Evolutionary conservation across 2,113 vertebrate genomes (phyloP), one percentile per base, ranked within the genome.

Genomic region (Larimichthys crocea): DNA sequence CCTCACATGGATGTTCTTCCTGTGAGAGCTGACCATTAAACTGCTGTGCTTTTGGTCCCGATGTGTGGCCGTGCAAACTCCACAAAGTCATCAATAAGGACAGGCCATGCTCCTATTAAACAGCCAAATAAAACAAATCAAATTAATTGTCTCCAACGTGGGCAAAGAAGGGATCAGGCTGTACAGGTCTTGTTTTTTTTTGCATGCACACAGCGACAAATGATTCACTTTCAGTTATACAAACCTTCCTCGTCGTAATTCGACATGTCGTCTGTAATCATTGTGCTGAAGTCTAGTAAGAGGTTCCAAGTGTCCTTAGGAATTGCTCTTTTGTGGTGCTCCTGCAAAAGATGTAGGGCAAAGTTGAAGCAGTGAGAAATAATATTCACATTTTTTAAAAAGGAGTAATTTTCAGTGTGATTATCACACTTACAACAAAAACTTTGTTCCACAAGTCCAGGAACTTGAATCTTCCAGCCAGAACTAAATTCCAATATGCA

Each of bases 271-370:
- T 97, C 98, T 76, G 97, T 97, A 92, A 97, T 98, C 97, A 98
- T 97, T 86, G 97, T 96, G 93, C 97, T 97, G 85, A 99, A 99
- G 85, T 98, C 98, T 92, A 98, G 95, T 88, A 98, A 93, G 84
- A 99, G 97, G 91, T 99, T 99, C 97, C 98, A 99, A 14, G 97
- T 98, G 91, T 99, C 97, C 90, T 97, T 98, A 78, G 97, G 97
- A 92, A 98, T 98, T 16, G 97, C 97, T 94, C 97, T 95, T 94
- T 98, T 98, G 95, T 98, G 97, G 87, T 99, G 97, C 71, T 98
- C 97, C 97, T 98, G 69, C 0, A 89, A 42, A 78, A 75, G 1
- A 24, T 19, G 20, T 20, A 4, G 2, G 31, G 22, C 10, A 63
- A 69, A 40, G 29, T 46, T 72, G 2, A 63, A 35, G 29, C 10